Evolutionary conservation across 2,113 vertebrate species (phyloP).

Genomic region (Antidorcas marsupialis): DNA sequence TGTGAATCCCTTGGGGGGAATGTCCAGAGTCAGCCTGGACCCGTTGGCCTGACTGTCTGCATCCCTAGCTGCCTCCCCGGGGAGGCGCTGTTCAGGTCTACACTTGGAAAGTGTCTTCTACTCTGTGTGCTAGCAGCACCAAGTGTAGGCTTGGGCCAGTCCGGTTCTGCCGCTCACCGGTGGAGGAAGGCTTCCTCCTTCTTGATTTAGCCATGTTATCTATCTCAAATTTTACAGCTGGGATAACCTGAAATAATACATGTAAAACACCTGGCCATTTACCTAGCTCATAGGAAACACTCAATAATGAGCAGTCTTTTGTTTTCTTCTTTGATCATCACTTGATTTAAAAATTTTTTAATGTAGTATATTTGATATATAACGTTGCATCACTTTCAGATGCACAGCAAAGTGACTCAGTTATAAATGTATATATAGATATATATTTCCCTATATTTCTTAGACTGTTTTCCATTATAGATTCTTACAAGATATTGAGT

Average conservation of each 20-base stretch:
- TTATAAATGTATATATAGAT: not conserved
- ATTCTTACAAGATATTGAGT: not conserved
- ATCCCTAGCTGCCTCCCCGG: accelerated
- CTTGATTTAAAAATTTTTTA: not conserved
- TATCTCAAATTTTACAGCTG: not conserved
- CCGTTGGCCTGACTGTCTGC: not conserved
- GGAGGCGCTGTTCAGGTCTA: not conserved
- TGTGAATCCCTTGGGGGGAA: not conserved
- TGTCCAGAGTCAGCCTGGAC: not conserved
- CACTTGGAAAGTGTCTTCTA: too few relatives aligned
- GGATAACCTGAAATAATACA: not conserved
- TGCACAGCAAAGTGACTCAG: not conserved
- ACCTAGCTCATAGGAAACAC: not conserved
- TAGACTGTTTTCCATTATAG: not conserved
- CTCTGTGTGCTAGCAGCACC: not conserved
- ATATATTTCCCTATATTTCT: not conserved
- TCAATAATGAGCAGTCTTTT: not conserved
- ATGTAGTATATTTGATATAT: not conserved
- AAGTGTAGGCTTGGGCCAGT: accelerated
- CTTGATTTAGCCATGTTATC: not conserved
- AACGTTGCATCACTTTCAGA: not conserved
- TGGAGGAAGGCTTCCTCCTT: not conserved
- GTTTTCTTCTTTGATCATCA: not conserved
- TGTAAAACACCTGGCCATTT: not conserved
- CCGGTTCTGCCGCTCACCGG: not conserved